Percentiles rank a stretch among this genome's conserved stretches.
Evolutionary conservation across 2,797 vertebrate species (phyloP).

Genomic region (Gambelia wislizenii): DNA sequence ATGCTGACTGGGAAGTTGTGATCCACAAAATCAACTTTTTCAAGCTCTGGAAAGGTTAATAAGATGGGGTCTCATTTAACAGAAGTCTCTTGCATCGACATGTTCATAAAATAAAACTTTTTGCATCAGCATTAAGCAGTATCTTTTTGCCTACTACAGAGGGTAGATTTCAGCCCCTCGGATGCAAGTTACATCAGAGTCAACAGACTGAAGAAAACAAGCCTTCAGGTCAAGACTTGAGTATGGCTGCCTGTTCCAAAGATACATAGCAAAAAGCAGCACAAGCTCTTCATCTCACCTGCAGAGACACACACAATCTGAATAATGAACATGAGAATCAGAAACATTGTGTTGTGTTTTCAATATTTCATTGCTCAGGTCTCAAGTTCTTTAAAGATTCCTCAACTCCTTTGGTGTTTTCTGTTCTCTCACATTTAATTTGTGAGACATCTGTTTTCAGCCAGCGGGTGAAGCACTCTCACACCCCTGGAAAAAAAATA

Average conservation of each 20-base stretch:
- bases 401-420: background rate
- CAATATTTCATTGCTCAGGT: constrained; percentile 37
- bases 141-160: background rate
- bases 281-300: constrained; percentile 32
- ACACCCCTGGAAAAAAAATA: constrained; percentile 8
- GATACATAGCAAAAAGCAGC: constrained; percentile 64
- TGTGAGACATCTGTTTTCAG: background rate
- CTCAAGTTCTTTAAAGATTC: background rate
- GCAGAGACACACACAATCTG: constrained; percentile 36
- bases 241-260: constrained; percentile 15
- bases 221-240: background rate
- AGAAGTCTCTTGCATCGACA: background rate
- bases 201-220: background rate
- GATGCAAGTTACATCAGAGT: background rate
- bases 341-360: constrained; percentile 37
- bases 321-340: constrained; percentile 36
- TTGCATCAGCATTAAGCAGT: background rate
- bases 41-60: background rate
- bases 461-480: background rate
- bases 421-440: background rate
- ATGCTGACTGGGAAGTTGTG: background rate
- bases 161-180: background rate
- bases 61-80: background rate
- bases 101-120: background rate
- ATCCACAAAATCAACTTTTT: background rate